Percentiles rank a stretch among this genome's conserved stretches.
These are phyloP conservation scores for Nomada ruficornis DNA, from an alignment of 2,888 invertebrate genomes.

Conservation along the genomic window DNA sequence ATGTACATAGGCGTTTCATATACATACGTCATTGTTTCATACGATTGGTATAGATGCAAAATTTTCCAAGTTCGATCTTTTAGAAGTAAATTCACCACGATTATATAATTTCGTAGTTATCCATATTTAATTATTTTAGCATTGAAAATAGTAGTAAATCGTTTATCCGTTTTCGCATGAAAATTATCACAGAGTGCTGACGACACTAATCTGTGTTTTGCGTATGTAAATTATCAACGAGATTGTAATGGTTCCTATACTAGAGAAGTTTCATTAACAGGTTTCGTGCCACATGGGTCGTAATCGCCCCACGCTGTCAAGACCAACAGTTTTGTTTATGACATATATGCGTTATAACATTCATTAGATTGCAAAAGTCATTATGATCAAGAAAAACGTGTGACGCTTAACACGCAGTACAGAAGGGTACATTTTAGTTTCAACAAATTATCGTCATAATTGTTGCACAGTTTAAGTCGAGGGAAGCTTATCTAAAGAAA, in stretches of 20 bases:
- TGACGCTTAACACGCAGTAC: no score
- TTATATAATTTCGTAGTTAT: not conserved
- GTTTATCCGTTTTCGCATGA: not conserved
- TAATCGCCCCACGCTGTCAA: not conserved
- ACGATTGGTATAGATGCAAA: not conserved
- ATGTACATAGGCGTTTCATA: not conserved
- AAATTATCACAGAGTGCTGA: not conserved
- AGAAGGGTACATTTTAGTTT: no score
- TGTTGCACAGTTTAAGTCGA: no score
- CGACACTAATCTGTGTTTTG: not conserved
- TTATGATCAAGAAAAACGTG: no score
- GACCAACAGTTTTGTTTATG: no score
- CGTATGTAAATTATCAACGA: not conserved
- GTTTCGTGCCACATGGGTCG: not conserved
- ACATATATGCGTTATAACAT: no score
- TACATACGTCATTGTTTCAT: not conserved
- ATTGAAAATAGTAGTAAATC: not conserved
- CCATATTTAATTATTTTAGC: not conserved
- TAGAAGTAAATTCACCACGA: not conserved
- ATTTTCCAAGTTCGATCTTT: not conserved
- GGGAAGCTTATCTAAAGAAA: no score
- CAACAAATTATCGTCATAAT: no score
- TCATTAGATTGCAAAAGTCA: no score
- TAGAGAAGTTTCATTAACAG: not conserved
- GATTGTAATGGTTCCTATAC: not conserved